Conservation (phyloP, 2,888 invertebrate genomes). For the Linhomoeus sp. region DNA sequence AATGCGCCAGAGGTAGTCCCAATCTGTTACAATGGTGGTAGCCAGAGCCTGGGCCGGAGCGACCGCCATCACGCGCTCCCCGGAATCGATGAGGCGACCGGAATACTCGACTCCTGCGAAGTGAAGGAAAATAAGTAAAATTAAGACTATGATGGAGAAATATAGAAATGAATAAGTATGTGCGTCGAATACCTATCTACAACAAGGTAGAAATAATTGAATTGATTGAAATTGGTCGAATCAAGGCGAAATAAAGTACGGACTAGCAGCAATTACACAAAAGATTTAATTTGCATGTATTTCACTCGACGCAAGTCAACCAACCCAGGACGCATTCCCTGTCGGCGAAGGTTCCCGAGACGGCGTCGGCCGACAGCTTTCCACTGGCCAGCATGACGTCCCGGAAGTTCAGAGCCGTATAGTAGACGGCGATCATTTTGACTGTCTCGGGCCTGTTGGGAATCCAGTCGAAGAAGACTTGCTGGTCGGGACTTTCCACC, state of each 20-base stretch:
- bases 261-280: too few relatives aligned
- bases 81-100: constrained; percentile 29
- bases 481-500: constrained; percentile 65
- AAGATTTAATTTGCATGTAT: too few relatives aligned
- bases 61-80: constrained; percentile 74
- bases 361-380: constrained; percentile 83
- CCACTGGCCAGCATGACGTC: constrained; percentile 96
- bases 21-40: constrained; percentile 55
- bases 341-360: constrained; percentile 48
- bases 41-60: constrained; percentile 72
- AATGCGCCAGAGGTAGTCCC: constrained; percentile 25
- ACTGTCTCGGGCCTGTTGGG: too few relatives aligned
- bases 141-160: too few relatives aligned
- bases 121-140: too few relatives aligned
- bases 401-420: constrained; percentile 83
- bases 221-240: too few relatives aligned
- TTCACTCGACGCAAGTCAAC: too few relatives aligned
- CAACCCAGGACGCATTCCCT: constrained; percentile 64
- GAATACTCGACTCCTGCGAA: constrained; percentile 23
- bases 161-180: too few relatives aligned
- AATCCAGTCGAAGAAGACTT: constrained; percentile 12
- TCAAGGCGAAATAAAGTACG: too few relatives aligned
- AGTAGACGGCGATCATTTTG: constrained; percentile 45
- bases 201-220: too few relatives aligned
- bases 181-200: too few relatives aligned